phyloP scores from a whole-genome alignment of 37 sponge, comb jelly and placozoan species.

The Axinella damicornis region DNA sequence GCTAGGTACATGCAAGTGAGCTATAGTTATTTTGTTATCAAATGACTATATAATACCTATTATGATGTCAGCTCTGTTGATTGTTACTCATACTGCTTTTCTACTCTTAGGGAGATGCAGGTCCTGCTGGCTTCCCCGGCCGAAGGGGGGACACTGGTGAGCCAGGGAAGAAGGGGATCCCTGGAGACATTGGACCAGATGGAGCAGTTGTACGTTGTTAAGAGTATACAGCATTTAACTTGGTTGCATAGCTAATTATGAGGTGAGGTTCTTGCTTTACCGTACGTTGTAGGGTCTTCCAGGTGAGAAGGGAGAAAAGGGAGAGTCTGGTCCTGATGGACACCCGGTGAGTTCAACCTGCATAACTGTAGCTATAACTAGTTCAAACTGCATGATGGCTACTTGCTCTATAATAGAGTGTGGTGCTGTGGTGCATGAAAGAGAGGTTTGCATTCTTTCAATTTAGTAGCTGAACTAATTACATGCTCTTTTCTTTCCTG shows the following conservation, averaged over 20 bases:
- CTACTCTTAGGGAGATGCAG: background rate
- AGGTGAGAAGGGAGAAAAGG: constrained; percentile 52
- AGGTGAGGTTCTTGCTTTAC: background rate
- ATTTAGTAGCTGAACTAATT: background rate
- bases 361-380: background rate
- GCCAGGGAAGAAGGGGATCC: constrained; percentile 42
- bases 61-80: too few relatives aligned
- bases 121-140: constrained; percentile 19
- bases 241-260: too few relatives aligned
- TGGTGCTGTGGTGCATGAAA: background rate
- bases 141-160: constrained; percentile 17
- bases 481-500: background rate
- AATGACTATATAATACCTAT: too few relatives aligned
- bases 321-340: constrained; percentile 61
- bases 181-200: constrained; percentile 50
- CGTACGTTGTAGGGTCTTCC: constrained; percentile 37
- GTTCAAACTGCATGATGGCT: too few relatives aligned
- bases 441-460: background rate
- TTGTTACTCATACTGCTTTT: too few relatives aligned
- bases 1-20: too few relatives aligned
- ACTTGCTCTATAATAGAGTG: too few relatives aligned
- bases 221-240: background rate
- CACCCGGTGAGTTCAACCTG: constrained; percentile 30
- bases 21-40: too few relatives aligned
- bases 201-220: constrained; percentile 11